Evolutionary conservation across 2,797 vertebrate genomes (phyloP), one percentile per base, ranked within the genome.

Genomic region (Gymnocypris eckloni): DNA sequence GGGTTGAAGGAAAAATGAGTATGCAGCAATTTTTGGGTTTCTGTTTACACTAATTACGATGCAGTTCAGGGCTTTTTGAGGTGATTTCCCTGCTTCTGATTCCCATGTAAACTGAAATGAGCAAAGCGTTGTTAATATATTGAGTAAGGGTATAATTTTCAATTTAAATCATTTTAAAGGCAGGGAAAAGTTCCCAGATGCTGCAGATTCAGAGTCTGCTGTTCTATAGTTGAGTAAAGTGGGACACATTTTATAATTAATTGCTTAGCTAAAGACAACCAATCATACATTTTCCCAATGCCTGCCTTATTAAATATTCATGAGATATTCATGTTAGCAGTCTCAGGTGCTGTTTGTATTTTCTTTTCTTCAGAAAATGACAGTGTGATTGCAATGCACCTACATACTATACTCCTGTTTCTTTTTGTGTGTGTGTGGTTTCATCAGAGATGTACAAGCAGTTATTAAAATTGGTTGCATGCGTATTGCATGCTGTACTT

Each of bases 1-100:
- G 39, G 12, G 25, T 11, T 28, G 11, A 41, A 67, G 41, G 4
- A 64, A 48, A 79, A 59, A 39, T 28, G 56, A 59, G 56, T 70
- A 52, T 37, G 28, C 50, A 48, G 64, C 75, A 81, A 48, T 33
- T 61, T 85, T 41, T 37, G 52, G 39, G 18, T 83, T 79, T 70
- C n/a, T 41, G 45, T 78, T 86, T 56, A 59, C 54, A 64, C 33
- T 86, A 78, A 81, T 72, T 48, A 73, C 28, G 80, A 83, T 77
- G n/a, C 69, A 66, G 25, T 48, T 18, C 50, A 2, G 37, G 52
- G 18, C 41, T 39, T 69, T 82, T 71, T 79, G 45, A 64, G 43
- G 39, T 8, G 67, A 2, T 52, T 59, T 81, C 45, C 61, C 6
- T 7, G 11, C 13, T 61, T 64, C 72, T 37, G 6, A 16, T 16